Evolutionary conservation across 2,888 invertebrate species (phyloP).

Genomic region (Lepidocyrtinus sp.): DNA sequence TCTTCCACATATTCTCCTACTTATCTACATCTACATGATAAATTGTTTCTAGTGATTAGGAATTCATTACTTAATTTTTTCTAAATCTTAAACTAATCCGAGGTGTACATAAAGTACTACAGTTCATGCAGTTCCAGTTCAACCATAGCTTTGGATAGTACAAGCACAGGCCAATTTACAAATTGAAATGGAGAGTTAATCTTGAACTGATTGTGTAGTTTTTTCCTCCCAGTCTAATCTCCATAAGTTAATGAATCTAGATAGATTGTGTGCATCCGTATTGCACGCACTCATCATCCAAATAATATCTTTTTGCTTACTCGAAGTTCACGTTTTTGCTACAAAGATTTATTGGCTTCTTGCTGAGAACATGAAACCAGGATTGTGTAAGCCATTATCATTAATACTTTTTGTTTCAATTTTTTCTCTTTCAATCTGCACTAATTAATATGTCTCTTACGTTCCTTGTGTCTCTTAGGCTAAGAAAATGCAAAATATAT

Average conservation of each 20-base stretch:
- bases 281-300: not conserved
- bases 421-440: conserved; percentile 19
- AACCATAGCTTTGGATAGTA: no score
- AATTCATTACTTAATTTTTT: not conserved
- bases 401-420: not conserved
- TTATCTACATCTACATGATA: no score
- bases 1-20: no score
- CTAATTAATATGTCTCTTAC: conserved; percentile 50
- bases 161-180: no score
- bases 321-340: not conserved
- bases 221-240: no score
- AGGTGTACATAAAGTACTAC: no score
- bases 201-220: no score
- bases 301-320: not conserved
- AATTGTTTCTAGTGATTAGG: not conserved
- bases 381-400: conserved; percentile 49
- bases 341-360: conserved; percentile 45
- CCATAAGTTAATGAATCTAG: no score
- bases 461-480: not conserved
- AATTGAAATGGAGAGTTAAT: not conserved
- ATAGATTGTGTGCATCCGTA: not conserved
- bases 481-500: no score
- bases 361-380: conserved; percentile 31
- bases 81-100: no score
- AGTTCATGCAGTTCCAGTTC: no score